A percentile compares a stretch with the other conserved stretches of the same genome.
Conservation (phyloP, 2,888 invertebrate genomes). For the Nephrotoma guestfalica region DNA sequence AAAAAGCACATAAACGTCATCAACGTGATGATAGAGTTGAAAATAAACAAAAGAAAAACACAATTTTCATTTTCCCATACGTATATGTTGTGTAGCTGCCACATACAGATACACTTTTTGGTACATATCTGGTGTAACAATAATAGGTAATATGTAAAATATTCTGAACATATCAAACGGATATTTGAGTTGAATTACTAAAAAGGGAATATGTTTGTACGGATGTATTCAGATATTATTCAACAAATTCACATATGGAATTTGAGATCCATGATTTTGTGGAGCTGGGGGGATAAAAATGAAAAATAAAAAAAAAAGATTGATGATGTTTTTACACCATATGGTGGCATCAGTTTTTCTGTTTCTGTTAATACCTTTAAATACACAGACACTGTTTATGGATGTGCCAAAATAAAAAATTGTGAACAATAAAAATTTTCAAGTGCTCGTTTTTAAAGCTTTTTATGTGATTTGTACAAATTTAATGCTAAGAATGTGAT, state of each 20-base stretch:
- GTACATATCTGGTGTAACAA: neutral
- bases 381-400: neutral
- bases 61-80: neutral
- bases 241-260: neutral
- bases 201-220: neutral
- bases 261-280: neutral
- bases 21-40: neutral
- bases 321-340: neutral
- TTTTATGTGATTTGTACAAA: neutral
- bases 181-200: neutral
- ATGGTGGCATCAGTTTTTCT: neutral
- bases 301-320: neutral
- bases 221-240: neutral
- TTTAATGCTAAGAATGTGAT: neutral
- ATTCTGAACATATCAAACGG: neutral
- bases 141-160: neutral
- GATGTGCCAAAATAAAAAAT: neutral
- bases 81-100: neutral
- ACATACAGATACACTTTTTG: neutral
- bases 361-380: neutral
- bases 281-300: neutral
- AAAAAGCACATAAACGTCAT: neutral
- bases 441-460: neutral
- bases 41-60: neutral
- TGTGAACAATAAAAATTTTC: neutral